Evolutionary conservation across 1,140 invertebrate species (phyloP), one percentile per base, ranked within the genome.

Genomic region (Heterodera schachtii): DNA sequence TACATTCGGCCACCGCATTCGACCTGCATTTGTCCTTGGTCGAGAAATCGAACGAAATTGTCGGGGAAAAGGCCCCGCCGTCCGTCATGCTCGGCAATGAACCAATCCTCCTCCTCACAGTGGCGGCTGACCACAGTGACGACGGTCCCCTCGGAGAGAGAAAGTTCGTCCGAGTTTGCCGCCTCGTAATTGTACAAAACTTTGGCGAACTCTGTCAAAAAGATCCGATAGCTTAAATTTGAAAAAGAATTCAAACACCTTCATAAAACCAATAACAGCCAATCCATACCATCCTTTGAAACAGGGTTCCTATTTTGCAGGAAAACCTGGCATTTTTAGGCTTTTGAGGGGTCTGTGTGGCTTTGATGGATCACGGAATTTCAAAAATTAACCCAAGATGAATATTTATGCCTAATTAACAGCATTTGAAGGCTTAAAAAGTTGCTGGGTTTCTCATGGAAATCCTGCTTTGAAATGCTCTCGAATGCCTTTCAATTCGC

Each of bases 101-200:
- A 98, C 97, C 96, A 98, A 66, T 95, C 95, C 86, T 94, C 94
- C 91, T 98, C 97, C 70, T 95, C 94, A 60, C 94, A 93, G 86
- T 92, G 93, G 1, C 90, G 73, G 13, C 90, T 83, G 0, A 85
- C 21, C 31, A 85, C 84, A 16, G 79, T 87, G 9, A 91, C 81
- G 9, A 90, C 81, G 19, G 91, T 88, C 19, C 90, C 90, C 82
- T 89, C 90, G 46, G 87, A 82, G 66, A 91, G 81, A 19, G 83
- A 87, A 41, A 92, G 78, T 80, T 92, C 91, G 81, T 92, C 91
- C 6, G 90, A 89, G 81, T 91, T 90, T n/a, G 89, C 87, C 13
- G 91, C 91, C 13, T 83, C 82, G 79, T 91, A 91, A 3, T 90
- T 90, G 81, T 89, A 91, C 5, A 91, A 64, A 2, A 91, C 91